Base-by-base conservation (phyloP, 2,888 invertebrate genomes). In the Erebia palarica region DNA sequence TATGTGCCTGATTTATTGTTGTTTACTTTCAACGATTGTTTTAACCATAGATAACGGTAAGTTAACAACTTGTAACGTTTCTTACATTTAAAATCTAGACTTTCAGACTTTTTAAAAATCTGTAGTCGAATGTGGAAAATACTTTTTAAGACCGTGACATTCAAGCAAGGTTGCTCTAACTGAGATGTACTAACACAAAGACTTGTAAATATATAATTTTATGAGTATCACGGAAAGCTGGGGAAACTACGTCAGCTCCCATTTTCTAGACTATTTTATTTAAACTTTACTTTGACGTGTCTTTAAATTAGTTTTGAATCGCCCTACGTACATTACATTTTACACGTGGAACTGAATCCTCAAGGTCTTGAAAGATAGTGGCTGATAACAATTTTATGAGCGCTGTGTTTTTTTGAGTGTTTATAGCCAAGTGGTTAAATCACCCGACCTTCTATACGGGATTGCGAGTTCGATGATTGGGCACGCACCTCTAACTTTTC, bases 71-170 rank as follows among this genome's bases (percentile, higher is more conserved):
- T 36, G 0, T 27, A 27, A 7, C 36, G 36, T 36, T 36, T 7
- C 36, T 36, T 36, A 7, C 36, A 36, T 36, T 5, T 36, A 36
- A 36, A 5, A 36, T 36, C 36, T 36, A 36, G 36, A 36, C 5
- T n/a, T n/a, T n/a, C 5, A 36, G 36, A 36, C 36, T 36, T 36
- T 36, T 36, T 36, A 3, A 47, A 47, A 2, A 61, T 51, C 13
- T 53, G 67, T 68, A 71, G 78, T 75, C 73, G 72, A 77, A 44
- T 65, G n/a, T 44, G 76, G 80, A 84, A 78, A 47, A 79, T 67
- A 59, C 81, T 80, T 73, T 58, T 51, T 60, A 58, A 70, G 81
- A 81, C 91, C 91, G 81, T 92, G 91, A 87, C 91, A 90, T 89
- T 91, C 87, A 84, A 77, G 73, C 86, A 90, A 91, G 91, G 91